Percentiles rank a stretch among this genome's conserved stretches.
Evolutionary conservation across 1,140 invertebrate species (phyloP).

Genomic region (Achatina immaculata): DNA sequence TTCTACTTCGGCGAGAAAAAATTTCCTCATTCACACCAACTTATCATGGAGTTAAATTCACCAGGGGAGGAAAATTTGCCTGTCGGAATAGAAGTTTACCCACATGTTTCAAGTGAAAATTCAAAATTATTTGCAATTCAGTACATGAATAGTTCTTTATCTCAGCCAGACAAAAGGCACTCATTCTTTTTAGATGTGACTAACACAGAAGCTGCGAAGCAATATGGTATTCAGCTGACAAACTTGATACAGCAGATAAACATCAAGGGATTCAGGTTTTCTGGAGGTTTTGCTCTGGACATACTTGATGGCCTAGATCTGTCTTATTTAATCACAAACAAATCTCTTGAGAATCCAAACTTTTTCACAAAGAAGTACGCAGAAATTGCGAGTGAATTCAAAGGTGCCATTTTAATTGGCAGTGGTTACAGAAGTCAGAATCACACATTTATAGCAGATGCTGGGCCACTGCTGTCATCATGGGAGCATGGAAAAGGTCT

Average conservation of each 20-base stretch:
- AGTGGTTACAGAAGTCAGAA: conserved; percentile 84
- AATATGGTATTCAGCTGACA: conserved; percentile 68
- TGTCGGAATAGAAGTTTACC: conserved; percentile 89
- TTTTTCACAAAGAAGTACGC: conserved; percentile 48
- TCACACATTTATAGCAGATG: conserved; percentile 84
- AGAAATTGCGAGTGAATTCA: conserved; percentile 41
- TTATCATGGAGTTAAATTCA: conserved; percentile 65
- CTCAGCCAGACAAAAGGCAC: not conserved
- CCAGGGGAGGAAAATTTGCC: conserved; percentile 75
- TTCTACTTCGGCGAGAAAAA: conserved; percentile 79
- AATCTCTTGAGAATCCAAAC: conserved; percentile 56
- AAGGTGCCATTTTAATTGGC: conserved; percentile 72
- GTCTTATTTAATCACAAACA: conserved; percentile 10
- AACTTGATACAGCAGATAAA: conserved; percentile 71
- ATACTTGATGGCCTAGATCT: conserved; percentile 29
- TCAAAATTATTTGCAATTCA: conserved; percentile 36
- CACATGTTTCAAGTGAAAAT: conserved; percentile 75
- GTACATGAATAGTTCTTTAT: conserved; percentile 26
- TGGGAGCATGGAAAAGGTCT: conserved; percentile 85
- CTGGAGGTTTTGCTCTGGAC: conserved; percentile 48
- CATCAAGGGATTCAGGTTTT: conserved; percentile 49
- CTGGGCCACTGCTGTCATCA: conserved; percentile 86
- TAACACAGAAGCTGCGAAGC: conserved; percentile 79
- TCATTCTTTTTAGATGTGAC: conserved; percentile 74
- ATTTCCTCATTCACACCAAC: conserved; percentile 80